Conservation (phyloP, 2,113 vertebrate species). For the Phodopus roborovskii region DNA sequence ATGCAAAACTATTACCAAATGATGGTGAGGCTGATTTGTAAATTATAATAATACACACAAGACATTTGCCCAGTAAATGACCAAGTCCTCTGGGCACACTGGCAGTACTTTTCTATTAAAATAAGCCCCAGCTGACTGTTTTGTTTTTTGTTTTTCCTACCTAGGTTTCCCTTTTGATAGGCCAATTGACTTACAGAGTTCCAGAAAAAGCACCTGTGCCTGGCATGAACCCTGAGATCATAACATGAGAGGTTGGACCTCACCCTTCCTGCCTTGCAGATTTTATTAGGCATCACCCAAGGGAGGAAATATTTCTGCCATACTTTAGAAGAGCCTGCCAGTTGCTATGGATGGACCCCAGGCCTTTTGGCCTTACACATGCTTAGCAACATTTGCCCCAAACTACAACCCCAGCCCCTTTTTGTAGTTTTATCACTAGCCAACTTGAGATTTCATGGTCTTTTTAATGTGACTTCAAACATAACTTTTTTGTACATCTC, state of each 20-base stretch:
- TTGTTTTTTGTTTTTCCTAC: not conserved
- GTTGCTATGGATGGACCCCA: not conserved
- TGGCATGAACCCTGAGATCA: not conserved
- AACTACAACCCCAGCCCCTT: too few species aligned
- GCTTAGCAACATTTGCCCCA: too few species aligned
- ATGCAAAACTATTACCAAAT: not conserved
- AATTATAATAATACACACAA: not conserved
- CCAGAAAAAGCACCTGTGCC: not conserved
- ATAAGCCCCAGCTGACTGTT: not conserved
- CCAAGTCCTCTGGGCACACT: not conserved
- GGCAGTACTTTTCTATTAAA: not conserved
- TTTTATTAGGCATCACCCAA: not conserved
- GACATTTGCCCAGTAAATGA: constrained; percentile 45
- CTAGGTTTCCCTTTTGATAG: constrained; percentile 35
- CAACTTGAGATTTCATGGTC: not conserved
- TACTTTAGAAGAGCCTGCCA: not conserved
- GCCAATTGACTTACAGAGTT: not conserved
- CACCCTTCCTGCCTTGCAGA: constrained; percentile 27
- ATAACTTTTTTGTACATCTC: not conserved
- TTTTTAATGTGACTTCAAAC: not conserved
- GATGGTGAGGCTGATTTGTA: constrained; percentile 10
- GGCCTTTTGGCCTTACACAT: not conserved
- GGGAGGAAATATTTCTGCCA: not conserved
- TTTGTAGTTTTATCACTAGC: not conserved
- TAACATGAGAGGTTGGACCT: not conserved